Base-by-base conservation (phyloP, 2,797 vertebrate genomes). In the Emys orbicularis region DNA sequence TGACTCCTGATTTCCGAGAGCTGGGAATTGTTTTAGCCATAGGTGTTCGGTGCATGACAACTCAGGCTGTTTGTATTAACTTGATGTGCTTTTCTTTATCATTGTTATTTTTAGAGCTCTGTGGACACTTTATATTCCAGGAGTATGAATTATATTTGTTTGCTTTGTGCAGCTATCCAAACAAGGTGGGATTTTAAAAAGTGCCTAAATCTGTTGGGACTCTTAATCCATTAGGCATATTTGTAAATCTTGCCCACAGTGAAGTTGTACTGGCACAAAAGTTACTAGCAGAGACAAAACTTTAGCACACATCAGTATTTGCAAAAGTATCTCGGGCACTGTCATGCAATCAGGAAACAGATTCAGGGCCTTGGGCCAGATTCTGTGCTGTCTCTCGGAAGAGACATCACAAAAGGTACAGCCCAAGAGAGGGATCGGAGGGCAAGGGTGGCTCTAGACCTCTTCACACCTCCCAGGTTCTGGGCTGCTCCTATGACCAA, bases 91-190 rank as follows among this genome's bases (percentile, higher is more conserved):
- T 85, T 56, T 8, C 88, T 90, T 80, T 87, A 53, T 87, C 91
- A 53, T 52, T 56, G 47, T 74, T 96, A 52, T 65, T 96, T 95
- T 92, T 84, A 86, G 84, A 49, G 53, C n/a, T 21, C 84, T 79
- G 47, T 54, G 85, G 91, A 95, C 37, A 76, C 41, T 29, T 77
- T 77, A 31, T 77, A 77, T 49, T 77, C 74, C 27, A 81, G 59
- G 13, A 12, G 54, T 59, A 81, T 81, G 74, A 89, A 86, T 90
- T 68, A 29, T 61, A 84, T n/a, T 53, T 44, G 1, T 53, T 84
- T 90, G 77, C 27, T 95, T 91, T 5, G 79, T 37, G 37, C 37
- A 77, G 90, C 90, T 89, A 76, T 89, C 84, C 83, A 3, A 7
- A 47, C 41, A 47, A 29, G 13, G 41, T 49, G 12, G 7, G 31